Base-by-base conservation (phyloP, 1,140 invertebrate species). In the Octopus sinensis region DNA sequence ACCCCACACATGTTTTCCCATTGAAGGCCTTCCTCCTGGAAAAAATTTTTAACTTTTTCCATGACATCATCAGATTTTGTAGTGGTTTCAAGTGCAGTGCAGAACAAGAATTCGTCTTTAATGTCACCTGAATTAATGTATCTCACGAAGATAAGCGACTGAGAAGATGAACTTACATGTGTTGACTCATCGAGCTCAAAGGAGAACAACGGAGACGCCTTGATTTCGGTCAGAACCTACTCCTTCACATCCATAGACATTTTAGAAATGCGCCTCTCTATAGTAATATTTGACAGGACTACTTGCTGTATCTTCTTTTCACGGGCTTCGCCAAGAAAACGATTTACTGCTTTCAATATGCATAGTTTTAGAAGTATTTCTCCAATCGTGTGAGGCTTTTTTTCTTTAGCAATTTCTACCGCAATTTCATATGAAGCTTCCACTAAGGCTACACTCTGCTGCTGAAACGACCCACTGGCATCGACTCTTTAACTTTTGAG, bases 31-130 rank as follows among this genome's bases (percentile, higher is more conserved):
- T 68, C 62, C 62, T 68, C 62, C 1, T 68, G 62, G 62, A 68
- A 68, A 68, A 68, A 68, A 68, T 68, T 68, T 68, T 12, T 2
- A 68, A 68, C 62, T 68, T 76, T 76, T 76, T 3, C 75, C 23
- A 76, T 76, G 75, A 76, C 75, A 76, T 76, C 75, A 76, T 76
- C 75, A 76, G 75, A 12, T 76, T 76, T 76, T 76, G 75, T 76
- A 17, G 75, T 76, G 43, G 23, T 76, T 76, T 76, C 23, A 76
- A 76, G 75, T 76, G 62, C 62, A 68, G 1, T 68, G 62, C 62
- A 68, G 62, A 68, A 76, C 23, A 12, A 76, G 75, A 76, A 76
- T 76, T 76, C 75, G 75, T 76, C 75, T 76, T 76, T 76, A 76
- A 76, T 76, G 23, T 76, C 75, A 76, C 75, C 75, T 76, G 75